phyloP scores from a whole-genome alignment of 2,888 invertebrate species.

The Cinara cedri region DNA sequence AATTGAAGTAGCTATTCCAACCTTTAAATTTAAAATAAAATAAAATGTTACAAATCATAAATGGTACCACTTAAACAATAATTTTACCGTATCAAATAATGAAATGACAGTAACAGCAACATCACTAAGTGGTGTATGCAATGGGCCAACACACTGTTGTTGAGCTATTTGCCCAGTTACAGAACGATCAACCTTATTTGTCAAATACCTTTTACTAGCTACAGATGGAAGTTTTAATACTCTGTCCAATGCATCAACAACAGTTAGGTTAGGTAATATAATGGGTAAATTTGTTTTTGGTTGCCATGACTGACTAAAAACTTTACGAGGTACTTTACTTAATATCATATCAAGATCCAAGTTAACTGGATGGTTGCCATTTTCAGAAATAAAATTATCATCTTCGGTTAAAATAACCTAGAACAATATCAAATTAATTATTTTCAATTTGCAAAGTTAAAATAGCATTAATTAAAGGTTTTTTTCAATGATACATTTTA shows the following conservation, averaged over 20 bases:
- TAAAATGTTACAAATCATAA: background rate
- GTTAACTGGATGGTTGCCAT: slow-evolving; percentile 75
- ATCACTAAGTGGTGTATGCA: slow-evolving; percentile 95
- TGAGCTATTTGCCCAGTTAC: slow-evolving; percentile 95
- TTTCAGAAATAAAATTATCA: slow-evolving; percentile 61
- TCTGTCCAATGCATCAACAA: slow-evolving; percentile 74
- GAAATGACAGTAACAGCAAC: slow-evolving; percentile 89
- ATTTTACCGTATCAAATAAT: slow-evolving; percentile 73
- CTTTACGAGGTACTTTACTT: slow-evolving; percentile 84
- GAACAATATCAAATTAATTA: slow-evolving; percentile 12
- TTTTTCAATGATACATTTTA: too few relatives aligned
- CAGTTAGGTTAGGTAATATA: slow-evolving; percentile 64
- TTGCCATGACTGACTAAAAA: slow-evolving; percentile 60
- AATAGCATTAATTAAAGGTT: background rate
- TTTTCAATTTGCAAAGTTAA: background rate
- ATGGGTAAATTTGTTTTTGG: slow-evolving; percentile 13
- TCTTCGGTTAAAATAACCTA: slow-evolving; percentile 73
- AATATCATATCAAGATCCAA: slow-evolving; percentile 86
- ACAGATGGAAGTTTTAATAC: slow-evolving; percentile 90
- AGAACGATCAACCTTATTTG: slow-evolving; percentile 94
- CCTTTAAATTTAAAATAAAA: slow-evolving; percentile 62
- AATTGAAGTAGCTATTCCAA: slow-evolving; percentile 91
- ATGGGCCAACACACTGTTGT: slow-evolving; percentile 96
- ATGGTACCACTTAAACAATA: background rate
- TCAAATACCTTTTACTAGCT: slow-evolving; percentile 92